These are phyloP conservation scores for Drosophila auraria DNA, from an alignment of 1,140 invertebrate genomes.

Conservation along the genomic window DNA sequence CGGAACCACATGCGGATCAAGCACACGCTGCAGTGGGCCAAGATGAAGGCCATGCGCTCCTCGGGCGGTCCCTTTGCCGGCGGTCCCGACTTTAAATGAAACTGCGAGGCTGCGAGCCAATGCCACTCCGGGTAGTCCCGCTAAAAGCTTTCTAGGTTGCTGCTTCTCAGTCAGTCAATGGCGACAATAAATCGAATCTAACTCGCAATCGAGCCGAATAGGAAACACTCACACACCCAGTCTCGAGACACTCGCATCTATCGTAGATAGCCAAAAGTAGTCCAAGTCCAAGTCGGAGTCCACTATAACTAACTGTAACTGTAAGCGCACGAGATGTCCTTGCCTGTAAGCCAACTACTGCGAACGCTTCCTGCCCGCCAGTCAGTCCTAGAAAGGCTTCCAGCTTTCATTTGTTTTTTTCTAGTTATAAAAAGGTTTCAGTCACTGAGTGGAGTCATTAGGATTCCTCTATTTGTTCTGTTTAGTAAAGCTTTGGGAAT, in stretches of 20 bases:
- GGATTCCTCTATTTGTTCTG: neutral
- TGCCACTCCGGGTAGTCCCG: slow-evolving; percentile 46
- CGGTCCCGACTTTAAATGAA: slow-evolving; percentile 84
- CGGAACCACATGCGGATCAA: slow-evolving; percentile 93
- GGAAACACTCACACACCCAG: slow-evolving; percentile 17
- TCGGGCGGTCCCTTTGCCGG: slow-evolving; percentile 86
- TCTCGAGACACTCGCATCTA: slow-evolving; percentile 78
- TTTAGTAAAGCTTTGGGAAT: neutral
- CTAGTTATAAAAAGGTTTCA: slow-evolving; percentile 13
- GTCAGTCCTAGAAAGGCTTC: slow-evolving; percentile 13
- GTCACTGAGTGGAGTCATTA: neutral
- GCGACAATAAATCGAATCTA: slow-evolving; percentile 77
- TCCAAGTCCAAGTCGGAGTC: slow-evolving; percentile 32
- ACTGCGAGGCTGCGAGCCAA: slow-evolving; percentile 75
- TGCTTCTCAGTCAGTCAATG: slow-evolving; percentile 72
- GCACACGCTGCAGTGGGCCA: slow-evolving; percentile 91
- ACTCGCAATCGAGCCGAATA: slow-evolving; percentile 30
- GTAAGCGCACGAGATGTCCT: slow-evolving; percentile 45
- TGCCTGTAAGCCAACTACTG: slow-evolving; percentile 22
- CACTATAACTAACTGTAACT: slow-evolving; percentile 35
- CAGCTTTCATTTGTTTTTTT: neutral
- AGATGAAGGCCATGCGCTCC: slow-evolving; percentile 93
- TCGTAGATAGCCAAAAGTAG: slow-evolving; percentile 73
- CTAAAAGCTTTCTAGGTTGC: slow-evolving; percentile 69
- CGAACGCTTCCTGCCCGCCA: slow-evolving; percentile 30